Base-by-base conservation (phyloP, 2,113 vertebrate genomes). In the Burhinus oedicnemus region DNA sequence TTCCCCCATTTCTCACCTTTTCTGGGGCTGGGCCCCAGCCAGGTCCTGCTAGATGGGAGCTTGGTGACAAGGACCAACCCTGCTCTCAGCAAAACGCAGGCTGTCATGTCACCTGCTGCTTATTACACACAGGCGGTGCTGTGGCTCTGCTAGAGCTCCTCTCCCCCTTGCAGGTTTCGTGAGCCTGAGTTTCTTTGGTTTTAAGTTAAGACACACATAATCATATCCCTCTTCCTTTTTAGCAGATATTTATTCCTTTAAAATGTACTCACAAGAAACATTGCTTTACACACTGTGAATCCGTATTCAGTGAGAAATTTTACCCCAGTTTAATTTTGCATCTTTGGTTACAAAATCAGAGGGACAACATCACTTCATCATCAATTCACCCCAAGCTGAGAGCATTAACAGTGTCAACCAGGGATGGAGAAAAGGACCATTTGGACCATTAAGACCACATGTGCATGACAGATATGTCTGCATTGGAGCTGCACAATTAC, bases 41-140 rank as follows among this genome's bases (percentile, higher is more conserved):
- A 0, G 29, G 11, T 42, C 52, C 55, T 27, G 14, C 70, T 34
- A 70, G 57, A 29, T 11, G 44, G 42, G 34, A 65, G 9, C 2
- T 2, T 6, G 27, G 32, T 47, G 32, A 58, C 58, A 25, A 65
- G 26, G 29, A n/a, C 52, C 0, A 0, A 38, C 34, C 25, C n/a
- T 25, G 32, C 51, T 36, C 32, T 42, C 1, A 7, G 78, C 52
- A 83, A 72, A 89, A 76, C 66, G 12, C 26, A 8, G 95, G 88
- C 94, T 97, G 96, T 92, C 95, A 95, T 97, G 96, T 92, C 95
- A 95, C 75, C 96, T 94, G 91, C 94, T 88, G 93, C 87, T 40
- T 17, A 4, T 19, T 25, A 51, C 22, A 6, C 12, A 23, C 49
- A 23, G 38, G 21, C 18, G 3, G 51, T 18, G 36, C 32, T 2